Evolutionary conservation across 2,113 vertebrate genomes (phyloP), one percentile per base, ranked within the genome.

Genomic region (Pituophis catenifer): DNA sequence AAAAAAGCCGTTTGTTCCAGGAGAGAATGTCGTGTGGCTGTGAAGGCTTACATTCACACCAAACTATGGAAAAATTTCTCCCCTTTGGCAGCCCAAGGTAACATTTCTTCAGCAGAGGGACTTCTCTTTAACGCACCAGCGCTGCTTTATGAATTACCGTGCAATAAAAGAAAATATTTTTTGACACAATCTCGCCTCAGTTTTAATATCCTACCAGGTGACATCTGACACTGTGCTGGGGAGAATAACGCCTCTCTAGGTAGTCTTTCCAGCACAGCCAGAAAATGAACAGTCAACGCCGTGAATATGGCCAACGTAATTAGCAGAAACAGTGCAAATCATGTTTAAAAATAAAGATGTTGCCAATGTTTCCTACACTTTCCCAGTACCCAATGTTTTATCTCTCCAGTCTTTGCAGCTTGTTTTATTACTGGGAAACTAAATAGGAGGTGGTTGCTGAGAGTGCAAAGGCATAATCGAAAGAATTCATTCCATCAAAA

Each of bases 131-230:
- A 94, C 94, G 62, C 48, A 90, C 86, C 58, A 54, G 89, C 91
- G 86, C 90, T 94, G 90, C 91, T 94, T 88, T 86, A 91, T 87
- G 93, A 90, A 70, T 97, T 96, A 95, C 95, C 94, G 94, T 96
- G 93, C 89, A 65, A 95, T 94, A 97, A 96, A 94, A 95, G 96
- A 97, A 97, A 96, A 94, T 95, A 96, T 96, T 97, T 97, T 97
- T 94, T 92, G 94, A 88, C 94, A 94, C 85, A 89, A 70, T 96
- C 95, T 96, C 94, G 57, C 95, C 93, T 96, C 55, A n/a, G 94
- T 95, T 97, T 97, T 96, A 96, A 96, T 97, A 97, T 94, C 94
- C 95, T 93, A 94, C 93, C 95, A 95, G 95, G 91, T 97, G 96
- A 97, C 93, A 96, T 95, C 19, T 92, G 96, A 96, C 93, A 90